phyloP scores from a whole-genome alignment of 1,140 invertebrate genomes.

The Drosophila erecta region DNA sequence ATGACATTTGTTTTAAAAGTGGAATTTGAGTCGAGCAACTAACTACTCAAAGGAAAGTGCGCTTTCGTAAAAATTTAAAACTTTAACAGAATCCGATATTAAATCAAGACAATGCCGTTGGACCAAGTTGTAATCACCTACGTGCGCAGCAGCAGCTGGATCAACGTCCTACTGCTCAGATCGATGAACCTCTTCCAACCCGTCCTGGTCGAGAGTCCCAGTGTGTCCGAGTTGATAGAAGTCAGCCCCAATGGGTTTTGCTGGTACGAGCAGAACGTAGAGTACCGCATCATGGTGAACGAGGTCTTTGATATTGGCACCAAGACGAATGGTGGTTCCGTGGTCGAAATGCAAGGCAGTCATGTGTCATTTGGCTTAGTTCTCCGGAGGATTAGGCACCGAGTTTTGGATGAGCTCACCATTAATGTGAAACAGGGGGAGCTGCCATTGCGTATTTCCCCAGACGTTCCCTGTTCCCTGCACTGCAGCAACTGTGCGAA shows the following conservation, averaged over 20 bases:
- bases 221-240: constrained; percentile 1
- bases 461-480: background rate
- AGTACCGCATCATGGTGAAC: constrained; percentile 40
- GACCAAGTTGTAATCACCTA: constrained; percentile 41
- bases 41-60: too few relatives aligned
- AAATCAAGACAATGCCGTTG: constrained; percentile 40
- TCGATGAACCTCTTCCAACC: constrained; percentile 20
- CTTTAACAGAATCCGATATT: background rate
- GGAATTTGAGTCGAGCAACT: too few relatives aligned
- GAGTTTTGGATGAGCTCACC: constrained; percentile 7
- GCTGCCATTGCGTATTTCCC: constrained; percentile 6
- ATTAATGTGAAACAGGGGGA: constrained; percentile 2
- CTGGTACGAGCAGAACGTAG: constrained; percentile 29
- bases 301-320: constrained; percentile 29
- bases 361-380: constrained; percentile 18
- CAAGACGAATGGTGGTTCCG: background rate
- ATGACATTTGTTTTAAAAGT: background rate
- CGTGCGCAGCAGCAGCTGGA: constrained; percentile 8
- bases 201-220: background rate
- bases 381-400: constrained; percentile 3
- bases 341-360: background rate
- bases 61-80: too few relatives aligned
- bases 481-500: constrained; percentile 48
- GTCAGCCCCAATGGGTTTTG: constrained; percentile 27
- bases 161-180: constrained; percentile 50